Percentiles rank a stretch among this genome's conserved stretches.
These are phyloP conservation scores for Aphidius colemani DNA, from an alignment of 2,888 invertebrate genomes.

Conservation along the genomic window DNA sequence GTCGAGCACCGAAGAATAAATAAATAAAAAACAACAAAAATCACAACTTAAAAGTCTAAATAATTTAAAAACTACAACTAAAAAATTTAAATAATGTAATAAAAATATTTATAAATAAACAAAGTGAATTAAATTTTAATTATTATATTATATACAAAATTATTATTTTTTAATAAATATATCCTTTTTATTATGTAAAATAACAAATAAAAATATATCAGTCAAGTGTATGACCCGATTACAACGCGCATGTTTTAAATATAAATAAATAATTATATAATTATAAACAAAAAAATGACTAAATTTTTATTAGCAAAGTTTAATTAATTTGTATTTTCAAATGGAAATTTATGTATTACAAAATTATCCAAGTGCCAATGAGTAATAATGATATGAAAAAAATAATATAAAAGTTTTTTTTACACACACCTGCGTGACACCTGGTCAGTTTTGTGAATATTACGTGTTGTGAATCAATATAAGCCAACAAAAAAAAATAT, in stretches of 20 bases:
- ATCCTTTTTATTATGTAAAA: too few species aligned
- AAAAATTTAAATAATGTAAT: not conserved
- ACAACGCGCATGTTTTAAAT: conserved; percentile 6
- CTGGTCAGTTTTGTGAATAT: conserved; percentile 6
- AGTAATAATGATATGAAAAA: too few species aligned
- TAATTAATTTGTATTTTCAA: too few species aligned
- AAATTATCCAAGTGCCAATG: too few species aligned
- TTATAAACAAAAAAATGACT: too few species aligned
- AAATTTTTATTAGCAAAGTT: too few species aligned
- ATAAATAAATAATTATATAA: too few species aligned
- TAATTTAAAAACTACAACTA: not conserved
- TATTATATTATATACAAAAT: too few species aligned
- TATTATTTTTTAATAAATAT: too few species aligned
- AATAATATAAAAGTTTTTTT: not conserved
- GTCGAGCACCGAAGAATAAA: not conserved
- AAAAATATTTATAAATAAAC: not conserved
- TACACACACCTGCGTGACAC: conserved; percentile 10
- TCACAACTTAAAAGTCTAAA: not conserved
- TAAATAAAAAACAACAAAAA: not conserved
- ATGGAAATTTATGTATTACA: too few species aligned
- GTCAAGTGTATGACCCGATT: conserved; percentile 26
- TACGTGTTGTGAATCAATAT: conserved; percentile 21
- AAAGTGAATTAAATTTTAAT: not conserved
- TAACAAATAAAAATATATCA: not conserved
- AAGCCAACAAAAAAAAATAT: not conserved